Conservation (phyloP, 2,113 vertebrate genomes). For the Eublepharis macularius region DNA sequence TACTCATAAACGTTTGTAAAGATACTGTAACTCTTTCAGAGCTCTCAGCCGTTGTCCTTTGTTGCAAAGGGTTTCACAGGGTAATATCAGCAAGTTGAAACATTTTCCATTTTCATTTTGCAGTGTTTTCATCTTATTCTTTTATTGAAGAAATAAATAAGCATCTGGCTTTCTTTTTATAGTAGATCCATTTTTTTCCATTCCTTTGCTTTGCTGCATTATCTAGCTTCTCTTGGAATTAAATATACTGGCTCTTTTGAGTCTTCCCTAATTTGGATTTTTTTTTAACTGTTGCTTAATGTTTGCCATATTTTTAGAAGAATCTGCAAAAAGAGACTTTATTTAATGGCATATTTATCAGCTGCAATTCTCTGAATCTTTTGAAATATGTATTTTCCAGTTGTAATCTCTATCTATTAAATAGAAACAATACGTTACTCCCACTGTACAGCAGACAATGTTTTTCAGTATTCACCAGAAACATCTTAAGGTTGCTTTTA, state of each 20-base stretch:
- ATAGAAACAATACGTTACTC: background rate
- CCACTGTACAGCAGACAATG: background rate
- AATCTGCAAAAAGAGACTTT: conserved; percentile 15
- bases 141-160: background rate
- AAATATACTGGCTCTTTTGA: conserved; percentile 17
- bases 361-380: background rate
- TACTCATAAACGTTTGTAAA: background rate
- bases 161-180: conserved; percentile 20
- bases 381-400: background rate
- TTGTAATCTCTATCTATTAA: conserved; percentile 19
- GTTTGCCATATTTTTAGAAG: background rate
- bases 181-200: background rate
- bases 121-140: background rate
- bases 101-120: background rate
- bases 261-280: background rate
- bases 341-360: background rate
- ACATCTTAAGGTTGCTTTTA: conserved; percentile 4
- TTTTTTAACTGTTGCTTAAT: background rate
- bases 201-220: background rate
- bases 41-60: background rate
- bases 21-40: background rate
- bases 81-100: background rate
- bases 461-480: background rate
- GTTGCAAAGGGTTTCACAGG: background rate
- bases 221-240: background rate